Conservation (phyloP, 1,140 invertebrate species). For the Cataglyphis hispanica region DNA sequence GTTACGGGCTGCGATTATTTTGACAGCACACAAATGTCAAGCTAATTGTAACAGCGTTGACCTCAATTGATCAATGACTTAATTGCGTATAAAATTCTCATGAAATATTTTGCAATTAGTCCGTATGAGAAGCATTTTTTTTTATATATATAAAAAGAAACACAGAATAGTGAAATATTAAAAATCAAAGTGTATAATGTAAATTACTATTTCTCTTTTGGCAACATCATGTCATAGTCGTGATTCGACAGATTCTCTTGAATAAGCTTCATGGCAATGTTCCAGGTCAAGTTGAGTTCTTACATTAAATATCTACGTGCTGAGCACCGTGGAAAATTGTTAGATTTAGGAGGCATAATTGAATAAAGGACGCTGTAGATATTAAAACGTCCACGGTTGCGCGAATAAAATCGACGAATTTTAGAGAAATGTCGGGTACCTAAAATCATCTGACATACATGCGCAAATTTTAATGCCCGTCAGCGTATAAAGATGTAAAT, state of each 20-base stretch:
- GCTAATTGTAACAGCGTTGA: not conserved
- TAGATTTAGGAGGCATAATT: slow-evolving; percentile 57
- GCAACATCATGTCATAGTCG: not conserved
- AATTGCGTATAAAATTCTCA: not conserved
- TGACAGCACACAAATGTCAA: slow-evolving; percentile 49
- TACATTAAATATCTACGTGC: slow-evolving; percentile 42
- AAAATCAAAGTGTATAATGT: not conserved
- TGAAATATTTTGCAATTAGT: not conserved
- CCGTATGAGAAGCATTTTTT: not conserved
- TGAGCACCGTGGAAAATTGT: slow-evolving; percentile 46
- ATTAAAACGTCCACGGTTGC: slow-evolving; percentile 46
- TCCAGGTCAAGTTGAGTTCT: slow-evolving; percentile 27
- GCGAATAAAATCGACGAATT: slow-evolving; percentile 62
- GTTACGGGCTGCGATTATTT: slow-evolving; percentile 23
- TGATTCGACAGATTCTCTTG: slow-evolving; percentile 57
- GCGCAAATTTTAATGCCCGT: slow-evolving; percentile 48
- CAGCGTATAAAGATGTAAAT: slow-evolving; percentile 59
- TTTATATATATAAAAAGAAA: not conserved
- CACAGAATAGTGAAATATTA: not conserved
- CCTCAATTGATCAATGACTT: slow-evolving; percentile 30
- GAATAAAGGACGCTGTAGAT: slow-evolving; percentile 42
- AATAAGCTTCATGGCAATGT: slow-evolving; percentile 36
- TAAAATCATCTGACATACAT: slow-evolving; percentile 46
- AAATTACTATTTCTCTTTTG: not conserved
- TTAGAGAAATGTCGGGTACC: slow-evolving; percentile 19